Conservation (phyloP, 2,888 invertebrate species). For the Tenthredo scrophulariae region DNA sequence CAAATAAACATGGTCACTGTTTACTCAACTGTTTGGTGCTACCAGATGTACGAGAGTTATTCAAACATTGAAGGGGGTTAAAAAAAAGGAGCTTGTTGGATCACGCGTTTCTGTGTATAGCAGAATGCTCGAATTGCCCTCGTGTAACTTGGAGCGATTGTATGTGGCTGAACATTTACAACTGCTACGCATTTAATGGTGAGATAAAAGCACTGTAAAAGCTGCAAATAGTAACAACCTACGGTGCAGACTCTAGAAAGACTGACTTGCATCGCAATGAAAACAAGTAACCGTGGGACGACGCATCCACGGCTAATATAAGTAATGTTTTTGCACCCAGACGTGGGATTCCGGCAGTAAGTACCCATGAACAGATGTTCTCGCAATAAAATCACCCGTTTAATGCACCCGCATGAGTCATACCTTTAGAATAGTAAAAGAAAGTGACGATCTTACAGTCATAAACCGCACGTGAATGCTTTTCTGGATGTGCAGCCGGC, state of each 20-base stretch:
- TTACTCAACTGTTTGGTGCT: slow-evolving; percentile 3
- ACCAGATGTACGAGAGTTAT: slow-evolving; percentile 28
- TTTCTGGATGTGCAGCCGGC: not conserved
- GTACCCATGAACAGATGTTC: slow-evolving; percentile 39
- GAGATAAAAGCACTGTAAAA: slow-evolving; percentile 23
- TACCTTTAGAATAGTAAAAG: slow-evolving; percentile 30
- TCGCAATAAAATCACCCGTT: slow-evolving; percentile 32
- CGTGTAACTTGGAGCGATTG: not conserved
- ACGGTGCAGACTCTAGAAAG: not conserved
- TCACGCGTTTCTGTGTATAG: not conserved
- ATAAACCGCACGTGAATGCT: slow-evolving; percentile 24
- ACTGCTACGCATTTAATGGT: slow-evolving; percentile 12
- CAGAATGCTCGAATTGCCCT: slow-evolving; percentile 5
- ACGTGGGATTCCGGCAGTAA: not conserved
- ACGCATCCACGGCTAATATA: slow-evolving; percentile 16
- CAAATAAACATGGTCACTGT: slow-evolving; percentile 21
- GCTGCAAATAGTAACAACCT: not conserved
- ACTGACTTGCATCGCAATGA: not conserved
- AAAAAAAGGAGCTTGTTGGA: not conserved
- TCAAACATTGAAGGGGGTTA: not conserved
- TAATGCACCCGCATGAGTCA: slow-evolving; percentile 32
- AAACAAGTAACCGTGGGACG: slow-evolving; percentile 35
- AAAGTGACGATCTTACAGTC: slow-evolving; percentile 6
- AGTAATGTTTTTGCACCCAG: slow-evolving; percentile 22
- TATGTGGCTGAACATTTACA: not conserved